Conservation (phyloP, 23 tunicate genomes). For the Phallusia fumigata region DNA sequence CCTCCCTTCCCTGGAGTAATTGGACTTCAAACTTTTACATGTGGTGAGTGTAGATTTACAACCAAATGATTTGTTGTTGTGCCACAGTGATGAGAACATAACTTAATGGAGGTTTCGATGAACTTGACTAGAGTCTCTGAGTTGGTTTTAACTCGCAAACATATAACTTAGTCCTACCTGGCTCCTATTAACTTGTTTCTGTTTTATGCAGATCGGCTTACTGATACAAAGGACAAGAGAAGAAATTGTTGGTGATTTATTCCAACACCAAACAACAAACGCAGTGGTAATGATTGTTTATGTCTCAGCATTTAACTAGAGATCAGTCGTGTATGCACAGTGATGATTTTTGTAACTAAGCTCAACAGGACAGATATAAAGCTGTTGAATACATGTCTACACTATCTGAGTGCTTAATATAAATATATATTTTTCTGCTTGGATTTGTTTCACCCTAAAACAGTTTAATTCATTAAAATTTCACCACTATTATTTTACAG, state of each 20-base stretch:
- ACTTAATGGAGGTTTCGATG: not conserved
- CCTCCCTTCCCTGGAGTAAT: too few relatives aligned
- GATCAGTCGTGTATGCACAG: not conserved
- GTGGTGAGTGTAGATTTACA: not conserved
- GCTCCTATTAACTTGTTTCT: too few relatives aligned
- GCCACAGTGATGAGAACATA: not conserved
- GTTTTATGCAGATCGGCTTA: too few relatives aligned
- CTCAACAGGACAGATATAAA: constrained; percentile 2
- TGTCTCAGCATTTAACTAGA: too few relatives aligned
- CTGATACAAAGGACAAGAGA: too few relatives aligned
- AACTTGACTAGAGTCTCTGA: constrained; percentile 13
- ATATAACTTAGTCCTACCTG: too few relatives aligned
- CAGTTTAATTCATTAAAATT: too few relatives aligned
- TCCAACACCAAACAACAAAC: too few relatives aligned
- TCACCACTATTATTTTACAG: too few relatives aligned
- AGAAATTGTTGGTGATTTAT: too few relatives aligned
- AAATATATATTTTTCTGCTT: not conserved
- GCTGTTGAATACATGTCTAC: not conserved
- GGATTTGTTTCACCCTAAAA: too few relatives aligned
- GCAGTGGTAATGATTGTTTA: not conserved
- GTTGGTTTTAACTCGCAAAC: not conserved
- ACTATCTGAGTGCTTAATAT: not conserved
- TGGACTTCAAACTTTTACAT: not conserved
- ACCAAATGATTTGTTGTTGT: too few relatives aligned
- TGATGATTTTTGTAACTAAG: not conserved